A percentile compares a stretch with the other conserved stretches of the same genome.
phyloP scores from a whole-genome alignment of 2,113 vertebrate genomes.

The Gavialis gangeticus region DNA sequence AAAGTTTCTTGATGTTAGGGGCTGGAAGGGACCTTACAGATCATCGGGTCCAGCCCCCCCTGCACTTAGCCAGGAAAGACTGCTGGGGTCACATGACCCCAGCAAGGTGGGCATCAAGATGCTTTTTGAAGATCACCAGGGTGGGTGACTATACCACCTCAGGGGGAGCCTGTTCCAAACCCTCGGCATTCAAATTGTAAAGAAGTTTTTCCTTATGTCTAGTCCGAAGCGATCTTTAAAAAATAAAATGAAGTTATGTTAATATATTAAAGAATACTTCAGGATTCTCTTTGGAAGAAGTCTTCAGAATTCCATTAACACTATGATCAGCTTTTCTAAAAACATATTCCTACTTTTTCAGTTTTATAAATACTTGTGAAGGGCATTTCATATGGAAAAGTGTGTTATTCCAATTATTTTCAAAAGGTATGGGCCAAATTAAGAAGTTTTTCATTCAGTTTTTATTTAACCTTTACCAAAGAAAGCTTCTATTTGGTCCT shows the following conservation, averaged over 20 bases:
- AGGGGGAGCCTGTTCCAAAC: no score
- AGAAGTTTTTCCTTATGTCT: no score
- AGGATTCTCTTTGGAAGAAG: not conserved
- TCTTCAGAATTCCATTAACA: not conserved
- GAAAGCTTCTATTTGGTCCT: not conserved
- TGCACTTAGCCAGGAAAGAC: no score
- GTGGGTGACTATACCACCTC: no score
- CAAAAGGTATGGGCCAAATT: not conserved
- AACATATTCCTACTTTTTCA: not conserved
- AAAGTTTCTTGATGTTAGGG: no score
- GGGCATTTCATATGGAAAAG: not conserved
- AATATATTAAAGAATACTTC: not conserved
- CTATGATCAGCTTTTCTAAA: not conserved
- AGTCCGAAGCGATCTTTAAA: no score
- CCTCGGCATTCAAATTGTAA: no score
- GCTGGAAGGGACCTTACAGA: no score
- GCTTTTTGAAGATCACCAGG: no score
- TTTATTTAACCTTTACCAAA: not conserved
- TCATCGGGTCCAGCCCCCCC: no score
- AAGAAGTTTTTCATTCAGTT: not conserved
- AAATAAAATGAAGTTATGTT: constrained; percentile 27
- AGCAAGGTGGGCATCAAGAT: no score
- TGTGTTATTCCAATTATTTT: not conserved
- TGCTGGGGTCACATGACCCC: no score
- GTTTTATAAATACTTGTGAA: not conserved